These are phyloP conservation scores for Abrostola tripartita DNA, from an alignment of 2,888 invertebrate genomes.

Conservation along the genomic window DNA sequence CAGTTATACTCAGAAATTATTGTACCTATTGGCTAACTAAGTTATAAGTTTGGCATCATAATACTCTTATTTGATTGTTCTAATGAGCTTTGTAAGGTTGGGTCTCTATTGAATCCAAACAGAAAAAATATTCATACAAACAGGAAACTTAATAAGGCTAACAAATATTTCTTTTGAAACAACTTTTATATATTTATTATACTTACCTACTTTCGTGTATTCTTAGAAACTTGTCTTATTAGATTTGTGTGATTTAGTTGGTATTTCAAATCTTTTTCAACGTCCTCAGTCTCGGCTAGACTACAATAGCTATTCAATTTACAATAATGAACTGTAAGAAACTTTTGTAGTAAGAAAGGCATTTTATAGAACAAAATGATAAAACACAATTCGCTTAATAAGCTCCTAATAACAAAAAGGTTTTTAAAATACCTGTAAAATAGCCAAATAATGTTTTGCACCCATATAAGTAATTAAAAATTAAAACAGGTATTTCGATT, in stretches of 20 bases:
- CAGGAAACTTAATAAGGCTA: background rate
- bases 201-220: constrained; percentile 5
- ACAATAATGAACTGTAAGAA: constrained; percentile 17
- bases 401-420: no score
- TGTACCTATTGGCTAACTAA: no score
- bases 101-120: no score
- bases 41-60: no score
- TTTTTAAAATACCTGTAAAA: no score
- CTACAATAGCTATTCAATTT: constrained; percentile 42
- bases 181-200: background rate
- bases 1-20: no score
- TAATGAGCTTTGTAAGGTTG: no score
- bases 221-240: constrained; percentile 8
- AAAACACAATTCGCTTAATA: no score
- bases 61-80: no score
- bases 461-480: constrained; percentile 8
- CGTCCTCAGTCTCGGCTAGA: constrained; percentile 37
- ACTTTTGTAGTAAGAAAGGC: constrained; percentile 8
- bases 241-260: constrained; percentile 18
- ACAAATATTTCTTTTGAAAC: background rate
- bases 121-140: background rate
- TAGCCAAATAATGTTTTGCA: background rate
- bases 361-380: no score
- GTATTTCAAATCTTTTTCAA: constrained; percentile 22
- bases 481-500: background rate